Evolutionary conservation across 2,888 invertebrate species (phyloP), one percentile per base, ranked within the genome.

Genomic region (Furcula furcula): DNA sequence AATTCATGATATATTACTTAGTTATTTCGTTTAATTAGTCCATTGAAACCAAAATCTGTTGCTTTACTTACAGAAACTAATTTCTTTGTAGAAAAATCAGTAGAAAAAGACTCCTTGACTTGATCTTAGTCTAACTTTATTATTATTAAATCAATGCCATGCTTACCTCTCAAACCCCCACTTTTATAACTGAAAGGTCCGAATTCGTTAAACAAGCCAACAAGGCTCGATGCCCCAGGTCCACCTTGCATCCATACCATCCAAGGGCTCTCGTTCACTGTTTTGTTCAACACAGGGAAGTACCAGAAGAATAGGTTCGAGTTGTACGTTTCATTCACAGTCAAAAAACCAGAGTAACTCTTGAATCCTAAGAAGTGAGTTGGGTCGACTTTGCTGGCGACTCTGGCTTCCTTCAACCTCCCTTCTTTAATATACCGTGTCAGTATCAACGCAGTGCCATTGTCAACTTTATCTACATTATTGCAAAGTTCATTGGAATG

Each of bases 161-260:
- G 65, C 76, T 72, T 54, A 74, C 76, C 45, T 52, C 40, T 59
- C 30, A 75, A 55, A 10, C 35, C 53, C 2, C 55, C 57, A 16
- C 54, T 46, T 3, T 30, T n/a, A 21, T 36, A 46, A 40, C 49
- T 65, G 34, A 86, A 75, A 0, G 87, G 87, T 3, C 87, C 87
- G n/a, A 86, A 65, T 53, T 87, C 86, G 14, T 84, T 77, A 29
- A 88, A 87, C 3, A 88, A 55, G 1, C 85, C 88, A 0, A 65
- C 68, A 57, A 87, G 31, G 32, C 94, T 93, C 0, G 94, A 94
- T 0, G 91, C 93, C 0, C 92, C 97, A 0, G 97, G 97, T 0
- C 97, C 97, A 4, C 97, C 97, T 90, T 97, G 94, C n/a, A 97
- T 83, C 97, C 97, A 97, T 42, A 97, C 91, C 6, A 96, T 89